A percentile compares a stretch with the other conserved stretches of the same genome.
These are phyloP conservation scores for Telmatherina bonti DNA, from an alignment of 2,797 vertebrate genomes.

Conservation along the genomic window DNA sequence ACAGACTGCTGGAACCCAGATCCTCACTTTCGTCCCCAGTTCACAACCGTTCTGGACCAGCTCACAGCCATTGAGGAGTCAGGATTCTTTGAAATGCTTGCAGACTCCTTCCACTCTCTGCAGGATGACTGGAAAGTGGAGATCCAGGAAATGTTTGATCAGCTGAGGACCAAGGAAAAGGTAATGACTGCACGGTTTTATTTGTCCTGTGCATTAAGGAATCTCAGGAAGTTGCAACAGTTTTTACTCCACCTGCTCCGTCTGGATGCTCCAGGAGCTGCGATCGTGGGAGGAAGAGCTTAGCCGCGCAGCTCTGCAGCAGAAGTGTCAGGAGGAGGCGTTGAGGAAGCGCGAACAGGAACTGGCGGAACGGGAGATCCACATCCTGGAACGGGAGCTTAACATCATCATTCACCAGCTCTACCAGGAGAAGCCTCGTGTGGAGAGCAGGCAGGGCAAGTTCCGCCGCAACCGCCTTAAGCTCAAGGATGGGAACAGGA, in stretches of 20 bases:
- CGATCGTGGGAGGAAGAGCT: constrained; percentile 97
- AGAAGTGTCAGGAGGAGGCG: constrained; percentile 96
- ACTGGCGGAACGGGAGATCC: constrained; percentile 94
- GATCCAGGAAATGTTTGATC: constrained; percentile 98
- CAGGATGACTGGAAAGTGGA: constrained; percentile 99
- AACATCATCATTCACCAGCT: constrained; percentile 99
- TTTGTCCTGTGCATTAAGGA: no score
- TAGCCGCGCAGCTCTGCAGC: constrained; percentile 91
- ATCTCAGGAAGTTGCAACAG: no score
- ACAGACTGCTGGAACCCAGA: constrained; percentile 96
- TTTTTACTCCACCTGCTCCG: not conserved
- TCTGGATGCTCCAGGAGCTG: constrained; percentile 85
- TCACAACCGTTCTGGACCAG: constrained; percentile 91
- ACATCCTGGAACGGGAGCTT: constrained; percentile 95
- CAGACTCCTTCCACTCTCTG: constrained; percentile 95
- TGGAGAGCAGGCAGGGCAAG: constrained; percentile 95
- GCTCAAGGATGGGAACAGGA: constrained; percentile 93
- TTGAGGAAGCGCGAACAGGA: constrained; percentile 93
- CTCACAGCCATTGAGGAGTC: constrained; percentile 95
- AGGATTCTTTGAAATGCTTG: constrained; percentile 98
- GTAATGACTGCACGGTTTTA: constrained; percentile 64
- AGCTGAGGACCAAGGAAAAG: constrained; percentile 98
- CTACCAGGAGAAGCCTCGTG: constrained; percentile 94
- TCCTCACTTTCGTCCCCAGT: constrained; percentile 90
- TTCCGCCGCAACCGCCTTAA: constrained; percentile 94